phyloP scores from a whole-genome alignment of 2,797 vertebrate genomes.

The Epinephelus coioides region DNA sequence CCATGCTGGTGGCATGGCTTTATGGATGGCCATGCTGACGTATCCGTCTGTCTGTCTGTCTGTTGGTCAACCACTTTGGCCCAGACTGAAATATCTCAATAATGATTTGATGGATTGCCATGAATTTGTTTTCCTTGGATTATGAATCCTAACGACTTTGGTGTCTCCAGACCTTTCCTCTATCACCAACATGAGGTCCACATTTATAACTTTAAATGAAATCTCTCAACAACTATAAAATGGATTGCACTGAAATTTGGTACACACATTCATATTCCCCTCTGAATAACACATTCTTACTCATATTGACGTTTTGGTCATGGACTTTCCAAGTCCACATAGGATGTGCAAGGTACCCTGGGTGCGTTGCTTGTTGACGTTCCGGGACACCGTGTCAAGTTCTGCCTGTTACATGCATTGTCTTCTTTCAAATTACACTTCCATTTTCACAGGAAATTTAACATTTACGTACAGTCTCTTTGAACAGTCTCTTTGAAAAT shows the following conservation, averaged over 20 bases:
- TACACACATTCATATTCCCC: background rate
- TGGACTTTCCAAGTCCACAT: too few species aligned
- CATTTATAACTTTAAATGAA: background rate
- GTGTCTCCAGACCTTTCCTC: background rate
- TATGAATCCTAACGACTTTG: background rate
- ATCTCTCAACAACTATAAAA: background rate
- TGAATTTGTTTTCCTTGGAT: background rate
- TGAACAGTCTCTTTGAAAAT: too few species aligned
- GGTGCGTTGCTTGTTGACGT: too few species aligned
- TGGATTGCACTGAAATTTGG: background rate
- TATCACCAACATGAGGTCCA: background rate
- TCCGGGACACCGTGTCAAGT: too few species aligned
- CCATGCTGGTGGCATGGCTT: too few species aligned
- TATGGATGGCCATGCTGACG: too few species aligned
- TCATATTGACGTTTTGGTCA: too few species aligned
- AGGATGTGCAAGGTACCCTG: too few species aligned
- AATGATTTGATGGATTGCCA: background rate
- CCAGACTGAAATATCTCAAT: constrained; percentile 6
- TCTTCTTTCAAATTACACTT: too few species aligned
- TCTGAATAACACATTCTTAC: background rate
- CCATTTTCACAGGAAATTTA: too few species aligned
- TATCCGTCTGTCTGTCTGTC: background rate
- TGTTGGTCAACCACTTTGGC: background rate
- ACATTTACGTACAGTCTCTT: too few species aligned
- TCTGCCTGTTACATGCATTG: too few species aligned